Evolutionary conservation across 2,113 vertebrate genomes (phyloP).

Genomic region (Eidolon helvum): DNA sequence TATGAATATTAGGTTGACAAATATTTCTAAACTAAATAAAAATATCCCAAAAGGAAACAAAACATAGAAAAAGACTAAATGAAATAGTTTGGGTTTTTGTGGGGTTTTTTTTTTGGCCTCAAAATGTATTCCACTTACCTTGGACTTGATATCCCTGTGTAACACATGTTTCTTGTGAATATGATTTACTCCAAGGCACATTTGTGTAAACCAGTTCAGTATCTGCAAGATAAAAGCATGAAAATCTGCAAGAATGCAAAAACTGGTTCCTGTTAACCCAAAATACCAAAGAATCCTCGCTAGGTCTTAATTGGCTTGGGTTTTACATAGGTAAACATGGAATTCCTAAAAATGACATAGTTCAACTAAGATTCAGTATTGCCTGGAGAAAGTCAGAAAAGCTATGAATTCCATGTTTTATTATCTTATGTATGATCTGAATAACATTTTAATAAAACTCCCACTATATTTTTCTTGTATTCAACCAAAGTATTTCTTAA

Average conservation of each 20-base stretch:
- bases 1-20: constrained; percentile 21
- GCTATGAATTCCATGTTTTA: not conserved
- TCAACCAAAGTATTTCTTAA: constrained; percentile 34
- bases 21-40: constrained; percentile 22
- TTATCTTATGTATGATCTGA: not conserved
- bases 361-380: not conserved
- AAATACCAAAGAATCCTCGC: not conserved
- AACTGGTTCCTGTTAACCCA: not conserved
- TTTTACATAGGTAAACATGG: not conserved
- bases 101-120: not conserved
- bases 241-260: not conserved
- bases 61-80: not conserved
- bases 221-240: constrained; percentile 83
- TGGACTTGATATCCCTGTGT: constrained; percentile 96
- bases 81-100: not conserved
- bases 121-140: constrained; percentile 84
- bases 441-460: constrained; percentile 21
- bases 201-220: constrained; percentile 93
- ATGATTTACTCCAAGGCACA: constrained; percentile 91
- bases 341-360: not conserved
- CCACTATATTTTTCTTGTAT: not conserved
- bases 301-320: not conserved
- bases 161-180: constrained; percentile 92
- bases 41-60: not conserved
- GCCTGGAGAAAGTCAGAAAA: not conserved